Conservation (phyloP, 2,888 invertebrate genomes). For the Plemyria rubiginata region DNA sequence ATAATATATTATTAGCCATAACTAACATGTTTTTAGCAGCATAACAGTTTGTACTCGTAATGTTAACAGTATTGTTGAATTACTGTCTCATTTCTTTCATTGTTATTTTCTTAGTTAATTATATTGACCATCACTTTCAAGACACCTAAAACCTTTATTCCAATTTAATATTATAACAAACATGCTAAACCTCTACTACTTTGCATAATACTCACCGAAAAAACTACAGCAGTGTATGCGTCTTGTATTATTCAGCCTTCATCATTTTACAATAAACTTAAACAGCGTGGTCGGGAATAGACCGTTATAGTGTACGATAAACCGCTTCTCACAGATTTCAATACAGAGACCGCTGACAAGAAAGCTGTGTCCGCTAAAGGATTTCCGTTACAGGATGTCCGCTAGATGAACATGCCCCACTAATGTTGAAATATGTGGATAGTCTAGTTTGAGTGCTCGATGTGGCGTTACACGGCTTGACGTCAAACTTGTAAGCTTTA, state of each 20-base stretch:
- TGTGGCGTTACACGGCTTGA: slow-evolving; percentile 38
- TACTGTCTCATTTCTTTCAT: too few relatives aligned
- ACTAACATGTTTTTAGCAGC: too few relatives aligned
- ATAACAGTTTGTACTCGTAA: too few relatives aligned
- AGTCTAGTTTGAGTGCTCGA: slow-evolving; percentile 36
- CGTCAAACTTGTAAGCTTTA: slow-evolving; percentile 30
- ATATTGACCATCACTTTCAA: too few relatives aligned
- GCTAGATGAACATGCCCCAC: slow-evolving; percentile 12
- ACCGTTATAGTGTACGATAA: background rate
- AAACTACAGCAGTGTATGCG: too few relatives aligned
- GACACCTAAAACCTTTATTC: too few relatives aligned
- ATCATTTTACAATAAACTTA: background rate
- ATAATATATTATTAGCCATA: too few relatives aligned
- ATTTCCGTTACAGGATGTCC: slow-evolving; percentile 23
- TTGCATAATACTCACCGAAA: too few relatives aligned
- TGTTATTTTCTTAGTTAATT: too few relatives aligned
- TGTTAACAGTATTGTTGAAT: too few relatives aligned
- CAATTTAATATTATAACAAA: too few relatives aligned
- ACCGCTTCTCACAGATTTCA: slow-evolving; percentile 4
- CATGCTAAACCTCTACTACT: too few relatives aligned
- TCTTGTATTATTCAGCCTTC: background rate
- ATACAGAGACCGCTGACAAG: slow-evolving; percentile 8
- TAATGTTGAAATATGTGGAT: slow-evolving; percentile 29
- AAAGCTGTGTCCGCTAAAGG: slow-evolving; percentile 19
- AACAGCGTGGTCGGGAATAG: background rate